Conservation (phyloP, 2,113 vertebrate species). For the Sebastes fasciatus region DNA sequence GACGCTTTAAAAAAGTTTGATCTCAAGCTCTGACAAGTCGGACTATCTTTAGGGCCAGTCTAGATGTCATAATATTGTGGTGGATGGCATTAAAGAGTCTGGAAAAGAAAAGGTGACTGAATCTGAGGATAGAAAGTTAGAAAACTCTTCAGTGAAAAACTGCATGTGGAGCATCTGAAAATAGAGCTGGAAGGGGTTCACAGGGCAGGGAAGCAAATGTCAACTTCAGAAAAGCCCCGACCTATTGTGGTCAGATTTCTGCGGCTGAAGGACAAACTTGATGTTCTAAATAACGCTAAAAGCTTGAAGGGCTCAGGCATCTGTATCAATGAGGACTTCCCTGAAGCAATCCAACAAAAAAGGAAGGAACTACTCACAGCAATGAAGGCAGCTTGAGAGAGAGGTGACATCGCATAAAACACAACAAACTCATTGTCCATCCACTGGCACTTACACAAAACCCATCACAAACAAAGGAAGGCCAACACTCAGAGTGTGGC, state of each 20-base stretch:
- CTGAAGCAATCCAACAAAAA: background rate
- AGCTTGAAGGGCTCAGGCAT: background rate
- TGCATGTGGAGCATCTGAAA: background rate
- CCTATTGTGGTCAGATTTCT: no score
- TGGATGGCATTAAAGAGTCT: background rate
- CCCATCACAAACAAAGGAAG: background rate
- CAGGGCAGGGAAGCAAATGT: no score
- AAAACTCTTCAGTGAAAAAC: no score
- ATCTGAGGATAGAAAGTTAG: background rate
- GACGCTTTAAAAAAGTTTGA: background rate
- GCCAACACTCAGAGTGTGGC: no score
- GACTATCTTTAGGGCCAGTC: background rate
- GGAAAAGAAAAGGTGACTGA: background rate
- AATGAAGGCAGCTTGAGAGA: background rate
- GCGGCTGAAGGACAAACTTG: background rate
- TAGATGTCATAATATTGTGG: background rate
- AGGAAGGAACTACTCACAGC: background rate
- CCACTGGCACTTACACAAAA: background rate
- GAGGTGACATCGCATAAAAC: background rate
- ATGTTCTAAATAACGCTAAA: background rate
- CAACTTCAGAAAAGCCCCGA: no score
- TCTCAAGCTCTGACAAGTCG: background rate
- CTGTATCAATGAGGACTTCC: slow-evolving; percentile 14
- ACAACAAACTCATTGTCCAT: slow-evolving; percentile 1
- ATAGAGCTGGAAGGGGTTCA: background rate